These are phyloP conservation scores for Alcis repandata DNA, from an alignment of 2,888 invertebrate genomes.

Conservation along the genomic window DNA sequence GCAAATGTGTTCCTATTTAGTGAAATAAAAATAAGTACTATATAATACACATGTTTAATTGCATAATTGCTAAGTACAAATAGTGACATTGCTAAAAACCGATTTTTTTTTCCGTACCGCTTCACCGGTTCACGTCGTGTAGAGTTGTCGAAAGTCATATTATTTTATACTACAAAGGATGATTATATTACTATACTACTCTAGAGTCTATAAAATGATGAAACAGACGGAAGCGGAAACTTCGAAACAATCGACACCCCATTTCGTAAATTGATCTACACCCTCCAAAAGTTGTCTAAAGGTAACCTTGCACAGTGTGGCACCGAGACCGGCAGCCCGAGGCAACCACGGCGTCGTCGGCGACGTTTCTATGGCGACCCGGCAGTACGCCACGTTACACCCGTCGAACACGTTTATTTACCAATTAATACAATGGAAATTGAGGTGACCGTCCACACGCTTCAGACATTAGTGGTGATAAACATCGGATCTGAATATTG, in stretches of 20 bases:
- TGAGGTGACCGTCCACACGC: slow-evolving; percentile 59
- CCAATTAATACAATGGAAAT: slow-evolving; percentile 68
- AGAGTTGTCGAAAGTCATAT: too few species aligned
- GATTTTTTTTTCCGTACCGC: too few species aligned
- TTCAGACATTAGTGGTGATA: slow-evolving; percentile 54
- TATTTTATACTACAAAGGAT: too few species aligned
- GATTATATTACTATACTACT: too few species aligned
- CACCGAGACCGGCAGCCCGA: slow-evolving; percentile 53
- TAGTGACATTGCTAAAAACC: too few species aligned
- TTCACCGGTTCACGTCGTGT: too few species aligned
- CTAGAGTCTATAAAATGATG: background rate
- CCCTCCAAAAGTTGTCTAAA: slow-evolving; percentile 51
- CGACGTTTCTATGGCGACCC: slow-evolving; percentile 68
- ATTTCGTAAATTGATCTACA: slow-evolving; percentile 55
- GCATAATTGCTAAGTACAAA: too few species aligned
- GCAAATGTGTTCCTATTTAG: slow-evolving; percentile 59
- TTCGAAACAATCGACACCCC: slow-evolving; percentile 49
- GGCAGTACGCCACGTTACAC: slow-evolving; percentile 54
- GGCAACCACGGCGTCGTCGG: slow-evolving; percentile 67
- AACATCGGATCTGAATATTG: slow-evolving; percentile 44
- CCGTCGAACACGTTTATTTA: slow-evolving; percentile 69
- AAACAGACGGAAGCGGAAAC: slow-evolving; percentile 30
- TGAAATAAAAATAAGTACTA: slow-evolving; percentile 15
- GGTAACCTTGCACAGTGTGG: slow-evolving; percentile 66
- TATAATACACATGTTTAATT: too few species aligned